phyloP scores from a whole-genome alignment of 2,888 invertebrate genomes.

The Conops quadrifasciatus region DNA sequence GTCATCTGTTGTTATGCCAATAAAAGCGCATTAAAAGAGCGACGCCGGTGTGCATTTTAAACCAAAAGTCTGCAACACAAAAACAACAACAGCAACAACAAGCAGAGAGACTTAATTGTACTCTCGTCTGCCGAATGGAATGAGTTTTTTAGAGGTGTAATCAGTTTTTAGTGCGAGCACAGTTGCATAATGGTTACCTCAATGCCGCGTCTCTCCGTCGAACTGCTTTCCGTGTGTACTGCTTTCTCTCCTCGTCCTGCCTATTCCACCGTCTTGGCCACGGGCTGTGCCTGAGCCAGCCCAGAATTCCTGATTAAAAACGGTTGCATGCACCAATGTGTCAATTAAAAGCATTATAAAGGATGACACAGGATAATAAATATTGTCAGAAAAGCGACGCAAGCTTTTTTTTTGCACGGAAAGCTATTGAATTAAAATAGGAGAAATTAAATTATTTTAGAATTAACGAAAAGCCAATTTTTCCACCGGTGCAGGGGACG shows the following conservation, averaged over 20 bases:
- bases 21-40: slow-evolving; percentile 10
- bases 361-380: not conserved
- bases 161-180: slow-evolving; percentile 18
- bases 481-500: not conserved
- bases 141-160: slow-evolving; percentile 21
- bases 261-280: not conserved
- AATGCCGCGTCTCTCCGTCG: not conserved
- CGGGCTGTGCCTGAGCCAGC: not conserved
- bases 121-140: not conserved
- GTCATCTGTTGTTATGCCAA: not conserved
- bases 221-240: no score
- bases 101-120: not conserved
- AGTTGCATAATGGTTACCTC: not conserved
- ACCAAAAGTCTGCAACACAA: not conserved
- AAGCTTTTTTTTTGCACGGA: not conserved
- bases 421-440: not conserved
- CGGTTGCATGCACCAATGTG: not conserved
- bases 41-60: not conserved
- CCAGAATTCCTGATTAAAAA: not conserved
- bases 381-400: not conserved
- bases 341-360: slow-evolving; percentile 8
- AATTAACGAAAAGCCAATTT: not conserved
- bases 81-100: not conserved
- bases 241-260: not conserved
- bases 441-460: not conserved